Percentiles rank a stretch among this genome's conserved stretches.
Evolutionary conservation across 2,888 invertebrate genomes (phyloP).

Genomic region (Rhorus exstirpatorius): DNA sequence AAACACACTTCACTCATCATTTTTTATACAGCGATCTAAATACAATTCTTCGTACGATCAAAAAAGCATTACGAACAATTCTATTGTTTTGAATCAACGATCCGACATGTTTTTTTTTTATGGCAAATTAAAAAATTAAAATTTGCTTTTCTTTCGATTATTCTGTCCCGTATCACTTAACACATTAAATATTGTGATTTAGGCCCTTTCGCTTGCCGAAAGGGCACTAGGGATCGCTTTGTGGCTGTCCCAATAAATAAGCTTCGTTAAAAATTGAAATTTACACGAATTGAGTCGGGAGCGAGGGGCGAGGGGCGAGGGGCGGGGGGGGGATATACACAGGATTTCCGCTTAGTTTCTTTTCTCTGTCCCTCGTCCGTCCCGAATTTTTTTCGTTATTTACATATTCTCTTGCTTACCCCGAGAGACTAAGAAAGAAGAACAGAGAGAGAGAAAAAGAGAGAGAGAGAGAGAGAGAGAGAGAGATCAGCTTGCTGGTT

Average conservation of each 20-base stretch:
- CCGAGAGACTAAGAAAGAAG: conserved; percentile 7
- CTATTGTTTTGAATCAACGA: too few species aligned
- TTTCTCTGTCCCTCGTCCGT: conserved; percentile 2
- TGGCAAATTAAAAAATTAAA: too few species aligned
- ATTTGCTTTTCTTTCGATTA: too few species aligned
- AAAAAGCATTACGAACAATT: too few species aligned
- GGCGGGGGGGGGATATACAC: conserved; percentile 55
- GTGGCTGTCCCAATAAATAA: conserved; percentile 72
- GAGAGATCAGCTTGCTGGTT: conserved; percentile 48
- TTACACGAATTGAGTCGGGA: conserved; percentile 66
- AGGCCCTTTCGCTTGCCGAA: too few species aligned
- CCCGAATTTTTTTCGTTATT: conserved; percentile 9
- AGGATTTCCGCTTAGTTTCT: conserved; percentile 56
- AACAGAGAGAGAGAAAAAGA: conserved; percentile 10
- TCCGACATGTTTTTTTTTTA: too few species aligned
- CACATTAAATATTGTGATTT: not conserved
- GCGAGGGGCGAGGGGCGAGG: too few species aligned
- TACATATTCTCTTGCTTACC: conserved; percentile 37
- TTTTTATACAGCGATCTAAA: too few species aligned
- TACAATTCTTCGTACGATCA: too few species aligned
- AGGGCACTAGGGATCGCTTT: too few species aligned
- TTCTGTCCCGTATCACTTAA: not conserved
- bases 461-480: conserved; percentile 25
- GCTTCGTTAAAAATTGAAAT: conserved; percentile 73
- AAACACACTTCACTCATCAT: too few species aligned